Evolutionary conservation across 2,113 vertebrate genomes (phyloP), one percentile per base, ranked within the genome.

Genomic region (Pontoporia blainvillei): DNA sequence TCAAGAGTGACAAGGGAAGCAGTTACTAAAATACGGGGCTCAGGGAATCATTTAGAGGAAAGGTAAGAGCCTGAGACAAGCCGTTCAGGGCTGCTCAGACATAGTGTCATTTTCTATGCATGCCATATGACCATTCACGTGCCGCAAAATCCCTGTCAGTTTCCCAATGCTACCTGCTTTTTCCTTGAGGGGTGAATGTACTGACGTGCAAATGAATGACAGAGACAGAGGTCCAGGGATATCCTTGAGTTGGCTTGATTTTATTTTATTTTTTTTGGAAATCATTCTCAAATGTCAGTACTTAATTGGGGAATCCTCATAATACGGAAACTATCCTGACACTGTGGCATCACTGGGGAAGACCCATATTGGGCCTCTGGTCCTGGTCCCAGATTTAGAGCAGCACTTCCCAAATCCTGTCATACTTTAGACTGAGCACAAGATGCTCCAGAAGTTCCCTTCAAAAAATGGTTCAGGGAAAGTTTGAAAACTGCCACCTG

Each of bases 1-100:
- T 78, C 57, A 39, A 94, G 88, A 96, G 86, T 20, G 86, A 96
- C 89, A 66, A 29, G 0, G 8, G 72, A 61, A 57, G 34, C 10
- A 9, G 85, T 73, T 25, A 52, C 15, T 83, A 59, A 64, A 39
- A 31, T 29, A 41, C 36, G 15, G 59, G 79, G 39, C 57, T 39
- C 36, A 44, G 86, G 85, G 46, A 94, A 76, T 54, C 27, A 8
- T 76, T 59, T 3, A 9, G 36, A 41, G 10, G 29, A 15, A 67
- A 46, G 31, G 59, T n/a, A 64, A n/a, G 57, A 15, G 31, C 21
- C 29, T 39, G 41, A 76, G 27, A n/a, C 52, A 39, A 57, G 20
- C 39, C 62, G 20, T 4, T 52, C 27, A 2, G 66, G 1, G 21
- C 54, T 18, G 17, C 59, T 67, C 59, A 79, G 39, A 54, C 4